Evolutionary conservation across 1,140 invertebrate species (phyloP), one percentile per base, ranked within the genome.

Genomic region (Bathynomus jamesi): DNA sequence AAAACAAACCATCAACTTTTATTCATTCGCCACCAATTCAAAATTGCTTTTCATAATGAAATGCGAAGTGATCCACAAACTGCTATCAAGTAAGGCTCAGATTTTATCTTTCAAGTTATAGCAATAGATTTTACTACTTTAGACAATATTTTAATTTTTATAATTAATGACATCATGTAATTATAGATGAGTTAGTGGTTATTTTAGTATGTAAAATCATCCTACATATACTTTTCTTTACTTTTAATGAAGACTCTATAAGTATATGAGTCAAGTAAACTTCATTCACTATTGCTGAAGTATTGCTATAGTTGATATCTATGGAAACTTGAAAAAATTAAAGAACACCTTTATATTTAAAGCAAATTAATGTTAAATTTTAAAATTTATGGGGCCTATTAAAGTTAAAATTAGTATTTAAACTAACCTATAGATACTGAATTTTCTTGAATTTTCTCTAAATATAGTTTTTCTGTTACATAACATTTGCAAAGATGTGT

Each of bases 31-130:
- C 95, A 99, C 85, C 93, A 96, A 78, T 98, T 97, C 80, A 99
- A 99, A 85, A 89, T 98, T 80, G 97, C 90, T n/a, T 98, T 96
- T 84, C 88, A 96, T 60, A 92, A 93, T 83, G 96, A 99, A 84
- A 82, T 98, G 62, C 91, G 91, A 78, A 92, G 95, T 80, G 96
- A 99, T 81, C 86, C 89, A 70, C 89, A 88, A 79, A 89, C 90
- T 13, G 93, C 95, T 28, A 87, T 95, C 75, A 96, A 96, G 90
- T 94, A 85, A 84, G 84, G 46, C 46, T 53, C 46, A n/a, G 11
- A 13, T 82, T 46, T 25, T 61, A 3, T 66, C 31, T 53, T 21
- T 53, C n/a, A n/a, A n/a, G n/a, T n/a, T n/a, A n/a, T n/a, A n/a
- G n/a, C n/a, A n/a, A n/a, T n/a, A n/a, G n/a, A n/a, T n/a, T n/a